These are phyloP conservation scores for Labroides dimidiatus DNA, from an alignment of 2,797 vertebrate species.

Conservation along the genomic window DNA sequence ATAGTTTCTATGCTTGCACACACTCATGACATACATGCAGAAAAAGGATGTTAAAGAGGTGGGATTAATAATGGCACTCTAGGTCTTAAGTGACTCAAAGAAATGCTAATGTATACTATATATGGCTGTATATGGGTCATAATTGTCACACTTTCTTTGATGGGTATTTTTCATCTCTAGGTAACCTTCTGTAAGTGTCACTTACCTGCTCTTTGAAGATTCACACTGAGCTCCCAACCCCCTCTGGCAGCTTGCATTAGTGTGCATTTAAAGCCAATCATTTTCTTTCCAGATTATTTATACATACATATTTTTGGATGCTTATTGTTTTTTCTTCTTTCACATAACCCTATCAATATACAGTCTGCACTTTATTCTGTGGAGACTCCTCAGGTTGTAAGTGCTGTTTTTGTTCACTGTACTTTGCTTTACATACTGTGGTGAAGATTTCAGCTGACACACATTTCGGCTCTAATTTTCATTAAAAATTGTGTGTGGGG, in stretches of 20 bases:
- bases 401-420: slow-evolving; percentile 25
- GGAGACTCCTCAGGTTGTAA: slow-evolving; percentile 8
- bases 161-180: slow-evolving; percentile 52
- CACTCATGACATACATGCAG: slow-evolving; percentile 1
- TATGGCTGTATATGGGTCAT: slow-evolving; percentile 35
- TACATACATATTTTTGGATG: background rate
- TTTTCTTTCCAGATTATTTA: slow-evolving; percentile 23
- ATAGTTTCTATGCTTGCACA: background rate
- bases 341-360: slow-evolving; percentile 4
- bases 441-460: slow-evolving; percentile 48
- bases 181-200: slow-evolving; percentile 53
- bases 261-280: slow-evolving; percentile 23
- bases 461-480: slow-evolving; percentile 46
- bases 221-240: slow-evolving; percentile 21
- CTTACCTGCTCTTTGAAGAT: slow-evolving; percentile 50
- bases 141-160: slow-evolving; percentile 44
- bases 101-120: slow-evolving; percentile 45
- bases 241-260: slow-evolving; percentile 40
- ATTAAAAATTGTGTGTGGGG: slow-evolving; percentile 26
- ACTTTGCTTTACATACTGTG: slow-evolving; percentile 36
- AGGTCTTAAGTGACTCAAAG: slow-evolving; percentile 49
- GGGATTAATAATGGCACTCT: slow-evolving; percentile 28
- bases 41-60: slow-evolving; percentile 17
- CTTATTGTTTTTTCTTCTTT: slow-evolving; percentile 40
- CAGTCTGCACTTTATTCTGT: slow-evolving; percentile 10